A percentile compares a stretch with the other conserved stretches of the same genome.
phyloP scores from a whole-genome alignment of 2,888 invertebrate species.

The Magallana nippona region DNA sequence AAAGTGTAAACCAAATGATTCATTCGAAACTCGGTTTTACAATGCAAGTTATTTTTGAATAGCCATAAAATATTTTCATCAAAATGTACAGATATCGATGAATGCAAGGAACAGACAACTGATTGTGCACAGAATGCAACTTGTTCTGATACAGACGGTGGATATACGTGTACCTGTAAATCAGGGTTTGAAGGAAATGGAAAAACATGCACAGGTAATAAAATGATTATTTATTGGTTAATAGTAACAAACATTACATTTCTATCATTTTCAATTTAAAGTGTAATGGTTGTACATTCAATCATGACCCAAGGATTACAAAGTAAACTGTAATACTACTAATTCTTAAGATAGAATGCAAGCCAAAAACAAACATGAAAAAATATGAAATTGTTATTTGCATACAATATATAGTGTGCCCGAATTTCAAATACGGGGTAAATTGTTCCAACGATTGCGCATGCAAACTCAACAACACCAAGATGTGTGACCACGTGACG shows the following conservation, averaged over 20 bases:
- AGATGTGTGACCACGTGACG: neutral
- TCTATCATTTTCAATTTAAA: too few relatives aligned
- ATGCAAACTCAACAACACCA: neutral
- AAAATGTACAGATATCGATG: slow-evolving; percentile 44
- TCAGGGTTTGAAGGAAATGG: slow-evolving; percentile 37
- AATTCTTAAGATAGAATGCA: neutral
- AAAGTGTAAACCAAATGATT: too few relatives aligned
- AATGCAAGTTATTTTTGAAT: too few relatives aligned
- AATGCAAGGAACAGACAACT: slow-evolving; percentile 8
- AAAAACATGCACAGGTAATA: slow-evolving; percentile 41
- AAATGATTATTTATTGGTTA: too few relatives aligned
- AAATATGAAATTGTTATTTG: too few relatives aligned
- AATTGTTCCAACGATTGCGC: neutral
- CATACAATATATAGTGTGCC: neutral
- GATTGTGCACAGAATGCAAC: slow-evolving; percentile 30
- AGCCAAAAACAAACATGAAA: neutral
- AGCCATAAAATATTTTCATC: too few relatives aligned
- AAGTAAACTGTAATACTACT: neutral
- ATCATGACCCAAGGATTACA: neutral
- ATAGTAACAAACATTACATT: too few relatives aligned
- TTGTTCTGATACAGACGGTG: slow-evolving; percentile 36
- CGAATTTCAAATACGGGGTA: neutral
- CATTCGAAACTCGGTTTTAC: too few relatives aligned
- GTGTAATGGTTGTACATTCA: neutral
- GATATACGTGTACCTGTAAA: slow-evolving; percentile 38